Evolutionary conservation across 1,140 invertebrate species (phyloP).

Genomic region (Oryzaephilus surinamensis): DNA sequence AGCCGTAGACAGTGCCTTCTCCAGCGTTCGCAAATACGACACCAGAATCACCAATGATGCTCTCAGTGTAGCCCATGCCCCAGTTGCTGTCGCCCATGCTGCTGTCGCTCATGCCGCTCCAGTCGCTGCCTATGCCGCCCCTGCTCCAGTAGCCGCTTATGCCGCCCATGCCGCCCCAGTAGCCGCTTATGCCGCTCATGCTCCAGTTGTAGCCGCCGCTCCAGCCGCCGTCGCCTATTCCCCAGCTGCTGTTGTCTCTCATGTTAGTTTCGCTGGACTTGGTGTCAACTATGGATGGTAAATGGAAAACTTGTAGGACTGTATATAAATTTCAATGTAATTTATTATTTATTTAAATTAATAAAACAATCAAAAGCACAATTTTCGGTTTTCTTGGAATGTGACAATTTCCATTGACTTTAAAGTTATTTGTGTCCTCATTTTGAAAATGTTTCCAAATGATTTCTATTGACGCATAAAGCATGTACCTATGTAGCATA

Average conservation of each 20-base stretch:
- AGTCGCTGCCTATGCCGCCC: conserved; percentile 33
- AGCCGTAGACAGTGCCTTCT: conserved; percentile 48
- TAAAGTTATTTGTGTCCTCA: no score
- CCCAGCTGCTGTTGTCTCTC: conserved; percentile 42
- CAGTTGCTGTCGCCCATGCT: conserved; percentile 12
- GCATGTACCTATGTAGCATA: no score
- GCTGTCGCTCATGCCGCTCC: conserved; percentile 15
- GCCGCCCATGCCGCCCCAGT: no score
- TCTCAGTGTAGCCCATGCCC: conserved; percentile 31
- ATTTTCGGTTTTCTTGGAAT: no score
- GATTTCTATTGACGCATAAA: no score
- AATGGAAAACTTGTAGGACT: conserved; percentile 10
- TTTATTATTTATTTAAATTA: conserved; percentile 4
- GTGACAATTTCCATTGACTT: no score
- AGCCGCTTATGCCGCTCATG: conserved; percentile 9
- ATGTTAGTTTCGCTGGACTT: conserved; percentile 40
- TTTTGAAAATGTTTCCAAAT: no score
- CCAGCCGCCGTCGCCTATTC: conserved; percentile 23
- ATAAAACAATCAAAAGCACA: no score
- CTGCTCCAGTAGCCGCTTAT: conserved; percentile 22
- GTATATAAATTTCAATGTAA: conserved; percentile 1
- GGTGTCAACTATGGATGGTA: conserved; percentile 43
- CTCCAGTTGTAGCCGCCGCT: conserved; percentile 9
- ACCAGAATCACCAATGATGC: conserved; percentile 48
- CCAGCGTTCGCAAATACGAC: conserved; percentile 48